These are phyloP conservation scores for Danio tinwini DNA, from an alignment of 2,797 vertebrate genomes.

Conservation along the genomic window DNA sequence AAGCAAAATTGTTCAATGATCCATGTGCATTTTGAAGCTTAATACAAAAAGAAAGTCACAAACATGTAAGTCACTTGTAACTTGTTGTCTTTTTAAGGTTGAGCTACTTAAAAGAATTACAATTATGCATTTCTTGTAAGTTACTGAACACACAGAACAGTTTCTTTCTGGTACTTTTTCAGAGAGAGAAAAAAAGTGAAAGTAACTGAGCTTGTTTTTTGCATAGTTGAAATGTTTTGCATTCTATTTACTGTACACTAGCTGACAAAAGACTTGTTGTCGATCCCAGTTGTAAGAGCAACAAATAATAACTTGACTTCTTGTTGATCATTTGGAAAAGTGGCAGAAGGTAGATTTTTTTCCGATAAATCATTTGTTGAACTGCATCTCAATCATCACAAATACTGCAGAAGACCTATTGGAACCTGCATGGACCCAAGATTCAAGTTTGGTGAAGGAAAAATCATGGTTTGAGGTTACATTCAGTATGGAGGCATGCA, in stretches of 20 bases:
- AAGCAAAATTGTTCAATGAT: neutral
- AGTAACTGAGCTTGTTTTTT: neutral
- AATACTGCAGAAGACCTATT: too few relatives aligned
- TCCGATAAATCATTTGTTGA: too few relatives aligned
- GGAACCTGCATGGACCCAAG: too few relatives aligned
- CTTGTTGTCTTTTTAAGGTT: neutral
- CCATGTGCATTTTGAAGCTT: neutral
- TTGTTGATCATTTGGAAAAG: too few relatives aligned
- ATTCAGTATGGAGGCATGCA: too few relatives aligned
- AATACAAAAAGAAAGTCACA: neutral
- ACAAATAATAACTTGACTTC: too few relatives aligned
- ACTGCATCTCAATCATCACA: too few relatives aligned
- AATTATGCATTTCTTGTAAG: neutral
- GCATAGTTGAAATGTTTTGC: neutral
- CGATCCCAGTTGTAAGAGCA: too few relatives aligned
- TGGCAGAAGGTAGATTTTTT: too few relatives aligned
- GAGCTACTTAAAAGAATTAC: neutral
- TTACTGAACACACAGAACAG: neutral
- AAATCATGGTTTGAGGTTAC: too few relatives aligned
- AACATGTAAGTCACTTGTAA: neutral
- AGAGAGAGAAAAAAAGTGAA: neutral
- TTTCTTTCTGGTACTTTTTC: conserved; percentile 17
- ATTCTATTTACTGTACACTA: neutral
- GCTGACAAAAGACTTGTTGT: too few relatives aligned
- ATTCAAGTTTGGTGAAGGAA: too few relatives aligned